Conservation (phyloP, 2,888 invertebrate genomes). For the Rhagonycha lutea region DNA sequence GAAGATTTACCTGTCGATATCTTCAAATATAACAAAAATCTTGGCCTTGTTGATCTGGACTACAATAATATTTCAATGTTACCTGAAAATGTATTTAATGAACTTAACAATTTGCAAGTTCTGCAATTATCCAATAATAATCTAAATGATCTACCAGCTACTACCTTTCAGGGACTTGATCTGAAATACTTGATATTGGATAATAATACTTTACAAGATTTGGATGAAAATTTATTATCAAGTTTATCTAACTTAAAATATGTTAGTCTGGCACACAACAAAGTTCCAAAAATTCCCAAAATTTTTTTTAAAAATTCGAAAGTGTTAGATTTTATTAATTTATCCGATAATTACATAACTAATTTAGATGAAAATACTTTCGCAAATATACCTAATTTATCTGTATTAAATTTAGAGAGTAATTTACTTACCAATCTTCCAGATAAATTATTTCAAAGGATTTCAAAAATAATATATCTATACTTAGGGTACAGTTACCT, state of each 20-base stretch:
- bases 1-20: not conserved
- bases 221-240: not conserved
- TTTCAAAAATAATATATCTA: not conserved
- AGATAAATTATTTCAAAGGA: not conserved
- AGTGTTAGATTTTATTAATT: not conserved
- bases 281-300: not conserved
- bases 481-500: not conserved
- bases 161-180: not conserved
- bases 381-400: not conserved
- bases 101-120: not conserved
- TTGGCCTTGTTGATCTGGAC: not conserved
- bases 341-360: not conserved
- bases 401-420: not conserved
- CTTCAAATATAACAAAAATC: not conserved
- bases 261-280: not conserved
- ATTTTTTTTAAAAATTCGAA: not conserved
- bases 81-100: not conserved
- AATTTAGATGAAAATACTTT: not conserved
- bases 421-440: conserved; percentile 4
- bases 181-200: not conserved
- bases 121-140: not conserved
- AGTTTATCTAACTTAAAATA: not conserved
- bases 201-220: not conserved
- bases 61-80: not conserved
- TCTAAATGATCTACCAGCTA: not conserved